Evolutionary conservation across 2,797 vertebrate species (phyloP).

Genomic region (Knipowitschia caucasica): DNA sequence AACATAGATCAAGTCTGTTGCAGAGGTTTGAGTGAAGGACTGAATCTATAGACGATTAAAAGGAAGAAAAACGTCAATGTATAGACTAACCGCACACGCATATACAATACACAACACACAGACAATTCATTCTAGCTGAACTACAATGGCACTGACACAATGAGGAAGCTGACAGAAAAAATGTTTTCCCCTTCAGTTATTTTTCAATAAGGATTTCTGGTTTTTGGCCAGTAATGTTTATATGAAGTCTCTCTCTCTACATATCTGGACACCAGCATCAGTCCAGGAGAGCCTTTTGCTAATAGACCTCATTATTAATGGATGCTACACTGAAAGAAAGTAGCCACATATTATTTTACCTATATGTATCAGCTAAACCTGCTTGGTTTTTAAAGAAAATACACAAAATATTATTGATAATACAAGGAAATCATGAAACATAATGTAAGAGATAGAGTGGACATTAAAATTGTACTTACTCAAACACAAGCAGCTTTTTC

Average conservation of each 20-base stretch:
- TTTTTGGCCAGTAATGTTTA: background rate
- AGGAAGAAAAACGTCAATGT: conserved; percentile 36
- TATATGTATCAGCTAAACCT: conserved; percentile 21
- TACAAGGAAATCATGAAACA: background rate
- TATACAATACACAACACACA: conserved; percentile 51
- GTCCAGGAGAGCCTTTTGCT: conserved; percentile 41
- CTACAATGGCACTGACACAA: conserved; percentile 74
- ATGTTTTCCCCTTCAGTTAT: conserved; percentile 41
- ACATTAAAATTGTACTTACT: conserved; percentile 59
- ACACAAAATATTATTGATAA: background rate
- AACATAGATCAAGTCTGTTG: conserved; percentile 29
- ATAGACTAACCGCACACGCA: conserved; percentile 37
- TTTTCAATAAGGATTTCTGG: conserved; percentile 25
- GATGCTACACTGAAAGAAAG: conserved; percentile 39
- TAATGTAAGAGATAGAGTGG: background rate
- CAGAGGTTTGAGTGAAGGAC: conserved; percentile 55
- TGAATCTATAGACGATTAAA: background rate
- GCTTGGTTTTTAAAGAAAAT: background rate
- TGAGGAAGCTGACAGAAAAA: conserved; percentile 75
- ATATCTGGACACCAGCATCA: conserved; percentile 49
- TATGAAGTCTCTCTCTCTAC: conserved; percentile 5
- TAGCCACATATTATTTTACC: conserved; percentile 32
- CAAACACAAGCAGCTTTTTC: conserved; percentile 70
- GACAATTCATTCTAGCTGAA: conserved; percentile 63
- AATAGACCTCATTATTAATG: conserved; percentile 59